Conservation (phyloP, 2,888 invertebrate species). For the Conops quadrifasciatus region DNA sequence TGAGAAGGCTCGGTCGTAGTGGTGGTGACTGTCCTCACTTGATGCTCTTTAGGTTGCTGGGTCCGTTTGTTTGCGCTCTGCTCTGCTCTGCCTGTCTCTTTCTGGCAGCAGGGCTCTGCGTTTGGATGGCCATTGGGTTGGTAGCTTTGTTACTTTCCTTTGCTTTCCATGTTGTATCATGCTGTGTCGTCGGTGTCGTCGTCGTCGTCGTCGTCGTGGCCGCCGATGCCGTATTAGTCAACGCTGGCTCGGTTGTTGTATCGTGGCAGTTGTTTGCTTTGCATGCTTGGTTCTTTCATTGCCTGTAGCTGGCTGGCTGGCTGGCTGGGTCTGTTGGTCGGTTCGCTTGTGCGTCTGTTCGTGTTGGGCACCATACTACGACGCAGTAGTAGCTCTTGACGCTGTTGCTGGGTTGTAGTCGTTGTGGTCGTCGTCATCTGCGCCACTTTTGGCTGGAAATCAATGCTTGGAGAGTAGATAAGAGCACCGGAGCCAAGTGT, state of each 20-base stretch:
- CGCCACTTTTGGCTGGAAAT: slow-evolving; percentile 25
- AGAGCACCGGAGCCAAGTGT: slow-evolving; percentile 20
- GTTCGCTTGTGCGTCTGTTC: slow-evolving; percentile 45
- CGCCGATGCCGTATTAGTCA: slow-evolving; percentile 38
- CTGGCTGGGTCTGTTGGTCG: slow-evolving; percentile 38
- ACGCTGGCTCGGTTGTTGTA: slow-evolving; percentile 29
- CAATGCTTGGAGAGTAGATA: slow-evolving; percentile 32
- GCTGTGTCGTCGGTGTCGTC: slow-evolving; percentile 41
- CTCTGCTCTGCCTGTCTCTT: slow-evolving; percentile 27
- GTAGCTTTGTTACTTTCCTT: slow-evolving; percentile 37
- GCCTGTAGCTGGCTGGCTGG: slow-evolving; percentile 11
- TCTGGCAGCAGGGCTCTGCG: slow-evolving; percentile 22
- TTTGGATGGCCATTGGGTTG: slow-evolving; percentile 30
- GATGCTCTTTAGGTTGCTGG: slow-evolving; percentile 18
- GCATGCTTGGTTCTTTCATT: slow-evolving; percentile 36
- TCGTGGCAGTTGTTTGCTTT: slow-evolving; percentile 46
- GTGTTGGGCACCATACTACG: slow-evolving; percentile 35
- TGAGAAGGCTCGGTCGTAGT: slow-evolving; percentile 13
- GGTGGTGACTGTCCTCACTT: slow-evolving; percentile 33
- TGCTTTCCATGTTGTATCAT: slow-evolving; percentile 30
- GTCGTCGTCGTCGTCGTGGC: slow-evolving; percentile 48
- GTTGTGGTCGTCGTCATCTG: slow-evolving; percentile 25
- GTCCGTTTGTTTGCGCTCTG: slow-evolving; percentile 1
- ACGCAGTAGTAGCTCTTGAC: slow-evolving; percentile 33
- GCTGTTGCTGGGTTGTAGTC: slow-evolving; percentile 36